Evolutionary conservation across 2,797 vertebrate genomes (phyloP).

Genomic region (Helicolenus hilgendorfi): DNA sequence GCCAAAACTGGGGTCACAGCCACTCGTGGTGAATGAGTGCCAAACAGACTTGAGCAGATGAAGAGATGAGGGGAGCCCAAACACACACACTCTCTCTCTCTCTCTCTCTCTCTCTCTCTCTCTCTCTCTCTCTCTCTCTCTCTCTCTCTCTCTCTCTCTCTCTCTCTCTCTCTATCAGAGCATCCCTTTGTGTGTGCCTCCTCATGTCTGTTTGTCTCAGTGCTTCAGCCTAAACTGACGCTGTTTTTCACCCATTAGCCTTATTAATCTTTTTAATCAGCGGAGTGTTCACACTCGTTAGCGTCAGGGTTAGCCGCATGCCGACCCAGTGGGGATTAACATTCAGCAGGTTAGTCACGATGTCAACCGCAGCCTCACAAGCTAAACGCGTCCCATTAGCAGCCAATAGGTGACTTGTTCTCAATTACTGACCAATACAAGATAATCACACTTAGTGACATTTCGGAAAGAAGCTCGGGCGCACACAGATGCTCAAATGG

Average conservation of each 20-base stretch:
- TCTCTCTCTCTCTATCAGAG: constrained; percentile 15
- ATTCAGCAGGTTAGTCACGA: constrained; percentile 72
- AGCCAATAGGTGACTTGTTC: constrained; percentile 79
- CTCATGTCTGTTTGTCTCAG: constrained; percentile 65
- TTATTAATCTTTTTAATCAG: constrained; percentile 87
- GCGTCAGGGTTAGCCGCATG: constrained; percentile 52
- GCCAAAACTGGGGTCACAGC: constrained; percentile 78
- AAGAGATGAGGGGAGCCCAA: constrained; percentile 71
- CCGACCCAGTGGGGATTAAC: constrained; percentile 71
- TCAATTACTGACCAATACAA: constrained; percentile 78
- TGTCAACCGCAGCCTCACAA: constrained; percentile 49
- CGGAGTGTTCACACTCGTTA: constrained; percentile 75
- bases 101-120: not conserved
- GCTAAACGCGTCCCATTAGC: constrained; percentile 53
- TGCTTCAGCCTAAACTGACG: constrained; percentile 63
- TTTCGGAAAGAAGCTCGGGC: constrained; percentile 41
- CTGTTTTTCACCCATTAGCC: constrained; percentile 80
- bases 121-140: not conserved
- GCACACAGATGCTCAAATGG: not conserved
- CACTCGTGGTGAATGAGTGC: constrained; percentile 71
- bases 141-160: not conserved
- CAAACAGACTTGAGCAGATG: constrained; percentile 77
- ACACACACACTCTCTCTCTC: constrained; percentile 21
- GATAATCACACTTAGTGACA: constrained; percentile 70
- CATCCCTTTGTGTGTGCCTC: constrained; percentile 40